These are phyloP conservation scores for Desmodus rotundus DNA, from an alignment of 2,113 vertebrate genomes.

Conservation along the genomic window DNA sequence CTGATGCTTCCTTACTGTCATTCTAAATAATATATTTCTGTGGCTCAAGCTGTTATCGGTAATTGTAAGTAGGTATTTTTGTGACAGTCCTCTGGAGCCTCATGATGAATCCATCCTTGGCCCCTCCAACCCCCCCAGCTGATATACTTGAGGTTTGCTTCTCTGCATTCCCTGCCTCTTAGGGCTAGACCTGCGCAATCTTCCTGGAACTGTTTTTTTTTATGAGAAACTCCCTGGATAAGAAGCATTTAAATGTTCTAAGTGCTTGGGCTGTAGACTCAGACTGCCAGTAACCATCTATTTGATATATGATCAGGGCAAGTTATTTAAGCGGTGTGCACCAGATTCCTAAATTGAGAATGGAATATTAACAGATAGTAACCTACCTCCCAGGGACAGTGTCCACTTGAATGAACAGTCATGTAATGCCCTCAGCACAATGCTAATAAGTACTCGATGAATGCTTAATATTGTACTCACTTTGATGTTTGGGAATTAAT, in stretches of 20 bases:
- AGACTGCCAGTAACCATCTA: not conserved
- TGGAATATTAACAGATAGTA: not conserved
- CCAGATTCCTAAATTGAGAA: not conserved
- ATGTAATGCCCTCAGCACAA: not conserved
- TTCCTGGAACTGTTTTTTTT: not conserved
- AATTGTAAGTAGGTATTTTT: constrained; percentile 59
- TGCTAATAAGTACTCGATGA: not conserved
- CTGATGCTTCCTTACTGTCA: constrained; percentile 75
- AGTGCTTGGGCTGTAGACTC: not conserved
- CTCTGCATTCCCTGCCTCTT: not conserved
- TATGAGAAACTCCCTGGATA: not conserved
- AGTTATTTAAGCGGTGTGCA: not conserved
- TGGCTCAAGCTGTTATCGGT: constrained; percentile 48
- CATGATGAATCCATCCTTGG: constrained; percentile 6
- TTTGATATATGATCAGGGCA: not conserved
- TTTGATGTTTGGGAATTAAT: not conserved
- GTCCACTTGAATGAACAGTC: not conserved
- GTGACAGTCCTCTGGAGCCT: constrained; percentile 19
- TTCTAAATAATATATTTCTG: constrained; percentile 76
- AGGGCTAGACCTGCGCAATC: not conserved
- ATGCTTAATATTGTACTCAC: not conserved
- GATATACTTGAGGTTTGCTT: not conserved
- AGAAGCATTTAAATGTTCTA: not conserved
- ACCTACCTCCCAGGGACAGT: not conserved
- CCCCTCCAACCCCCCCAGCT: not conserved